phyloP scores from a whole-genome alignment of 2,113 vertebrate species.

The Eubucco bourcierii region DNA sequence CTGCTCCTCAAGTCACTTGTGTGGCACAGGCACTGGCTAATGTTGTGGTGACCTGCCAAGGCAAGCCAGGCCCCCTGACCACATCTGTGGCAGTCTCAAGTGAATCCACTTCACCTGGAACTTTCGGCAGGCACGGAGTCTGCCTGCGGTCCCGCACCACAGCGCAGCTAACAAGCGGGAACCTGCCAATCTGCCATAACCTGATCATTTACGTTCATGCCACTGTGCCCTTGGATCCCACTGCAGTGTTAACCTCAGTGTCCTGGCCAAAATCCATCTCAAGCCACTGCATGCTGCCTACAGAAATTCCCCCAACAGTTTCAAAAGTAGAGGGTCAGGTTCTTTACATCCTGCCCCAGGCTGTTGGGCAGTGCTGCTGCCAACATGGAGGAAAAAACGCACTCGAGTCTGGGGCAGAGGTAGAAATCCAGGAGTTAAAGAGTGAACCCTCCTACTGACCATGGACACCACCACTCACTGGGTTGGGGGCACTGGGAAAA shows the following conservation, averaged over 20 bases:
- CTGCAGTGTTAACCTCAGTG: slow-evolving; percentile 28
- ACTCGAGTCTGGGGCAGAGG: not conserved
- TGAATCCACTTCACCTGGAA: not conserved
- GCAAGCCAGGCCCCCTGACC: not conserved
- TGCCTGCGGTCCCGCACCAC: not conserved
- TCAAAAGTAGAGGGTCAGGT: slow-evolving; percentile 47
- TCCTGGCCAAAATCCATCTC: slow-evolving; percentile 58
- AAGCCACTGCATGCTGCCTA: slow-evolving; percentile 46
- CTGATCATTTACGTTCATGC: slow-evolving; percentile 24
- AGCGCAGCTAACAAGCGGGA: slow-evolving; percentile 12
- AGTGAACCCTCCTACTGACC: not conserved
- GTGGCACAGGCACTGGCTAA: not conserved
- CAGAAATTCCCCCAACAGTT: slow-evolving; percentile 15
- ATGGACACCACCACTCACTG: not conserved
- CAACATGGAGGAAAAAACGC: not conserved
- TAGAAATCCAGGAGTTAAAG: not conserved
- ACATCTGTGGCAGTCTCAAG: not conserved
- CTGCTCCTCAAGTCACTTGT: not conserved
- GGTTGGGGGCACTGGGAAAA: not conserved
- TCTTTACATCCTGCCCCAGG: slow-evolving; percentile 61
- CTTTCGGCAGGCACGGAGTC: not conserved
- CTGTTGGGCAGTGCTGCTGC: slow-evolving; percentile 44
- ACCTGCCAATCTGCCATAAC: slow-evolving; percentile 54
- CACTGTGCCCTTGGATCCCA: slow-evolving; percentile 38
- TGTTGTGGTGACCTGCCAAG: not conserved